Evolutionary conservation across 1,140 invertebrate genomes (phyloP), one percentile per base, ranked within the genome.

Genomic region (Pristionchus pacificus): DNA sequence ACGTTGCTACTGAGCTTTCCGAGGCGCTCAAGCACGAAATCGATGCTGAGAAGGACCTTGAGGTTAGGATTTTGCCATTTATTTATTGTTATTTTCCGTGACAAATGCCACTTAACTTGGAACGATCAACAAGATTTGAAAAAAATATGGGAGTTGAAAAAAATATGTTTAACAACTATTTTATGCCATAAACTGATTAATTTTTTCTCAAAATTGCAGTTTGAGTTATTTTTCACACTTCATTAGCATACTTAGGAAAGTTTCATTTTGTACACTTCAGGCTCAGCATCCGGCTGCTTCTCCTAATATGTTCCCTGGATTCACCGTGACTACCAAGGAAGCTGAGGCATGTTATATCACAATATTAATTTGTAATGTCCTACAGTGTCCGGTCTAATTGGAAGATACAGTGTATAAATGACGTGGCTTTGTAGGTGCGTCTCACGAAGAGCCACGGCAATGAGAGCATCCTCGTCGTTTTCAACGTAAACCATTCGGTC

Each of bases 401-500:
- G n/a, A n/a, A n/a, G n/a, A n/a, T n/a, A n/a, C n/a, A n/a, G n/a
- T n/a, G n/a, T n/a, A n/a, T n/a, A n/a, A n/a, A n/a, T n/a, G n/a
- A n/a, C n/a, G n/a, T n/a, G n/a, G n/a, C n/a, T n/a, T n/a, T n/a
- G n/a, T n/a, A n/a, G 30, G 10, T 65, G 24, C 0, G 0, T 65
- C 38, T 69, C 30, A 65, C 15, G 14, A 67, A 29, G 14, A 55
- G n/a, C 13, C 28, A 1, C 14, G 57, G 13, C 24, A 0, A 66
- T 77, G 79, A 31, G n/a, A 80, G 79, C 19, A 83, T 83, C 76
- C 32, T 74, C 13, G 82, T 84, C 10, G 65, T 74, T 14, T 79
- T 83, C 67, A 83, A 84, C 62, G 82, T 83, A 14, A 83, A 82
- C 59, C 80, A 84, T 38, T 77, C 77, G 14, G 81, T 83, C 19